Percentiles rank a stretch among this genome's conserved stretches.
phyloP scores from a whole-genome alignment of 2,888 invertebrate genomes.

The Pyrocoelia pectoralis region DNA sequence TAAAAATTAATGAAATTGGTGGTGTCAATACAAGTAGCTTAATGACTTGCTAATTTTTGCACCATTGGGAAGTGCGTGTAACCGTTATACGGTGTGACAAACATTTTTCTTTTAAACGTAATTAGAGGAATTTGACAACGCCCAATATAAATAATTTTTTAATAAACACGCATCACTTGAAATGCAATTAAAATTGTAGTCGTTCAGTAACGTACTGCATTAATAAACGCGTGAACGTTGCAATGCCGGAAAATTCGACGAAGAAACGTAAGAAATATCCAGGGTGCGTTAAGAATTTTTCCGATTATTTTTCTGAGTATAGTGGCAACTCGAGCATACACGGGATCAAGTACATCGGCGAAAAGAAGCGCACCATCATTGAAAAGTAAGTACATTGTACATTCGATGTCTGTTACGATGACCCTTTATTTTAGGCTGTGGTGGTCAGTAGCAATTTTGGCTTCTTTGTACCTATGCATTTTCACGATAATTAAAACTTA shows the following conservation, averaged over 20 bases:
- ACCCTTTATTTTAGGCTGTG: slow-evolving; percentile 70
- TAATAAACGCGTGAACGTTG: neutral
- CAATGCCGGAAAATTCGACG: neutral
- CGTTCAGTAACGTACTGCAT: too few species aligned
- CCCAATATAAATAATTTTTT: too few species aligned
- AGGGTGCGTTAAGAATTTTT: slow-evolving; percentile 49
- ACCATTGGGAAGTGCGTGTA: too few species aligned
- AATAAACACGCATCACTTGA: too few species aligned
- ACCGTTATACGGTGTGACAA: too few species aligned
- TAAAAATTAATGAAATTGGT: too few species aligned
- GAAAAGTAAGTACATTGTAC: slow-evolving; percentile 52
- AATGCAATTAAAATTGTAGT: too few species aligned
- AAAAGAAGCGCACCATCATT: slow-evolving; percentile 49
- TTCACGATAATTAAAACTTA: slow-evolving; percentile 70
- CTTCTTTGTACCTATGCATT: slow-evolving; percentile 64
- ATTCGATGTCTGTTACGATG: too few species aligned
- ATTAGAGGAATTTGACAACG: too few species aligned
- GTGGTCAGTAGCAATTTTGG: slow-evolving; percentile 63
- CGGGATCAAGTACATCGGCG: slow-evolving; percentile 56
- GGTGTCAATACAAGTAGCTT: too few species aligned
- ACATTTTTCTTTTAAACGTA: too few species aligned
- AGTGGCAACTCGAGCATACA: slow-evolving; percentile 53
- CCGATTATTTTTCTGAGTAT: slow-evolving; percentile 52
- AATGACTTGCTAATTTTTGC: too few species aligned
- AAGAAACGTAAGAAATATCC: slow-evolving; percentile 46